Evolutionary conservation across 2,888 invertebrate species (phyloP).

Genomic region (Amorpha juglandis): DNA sequence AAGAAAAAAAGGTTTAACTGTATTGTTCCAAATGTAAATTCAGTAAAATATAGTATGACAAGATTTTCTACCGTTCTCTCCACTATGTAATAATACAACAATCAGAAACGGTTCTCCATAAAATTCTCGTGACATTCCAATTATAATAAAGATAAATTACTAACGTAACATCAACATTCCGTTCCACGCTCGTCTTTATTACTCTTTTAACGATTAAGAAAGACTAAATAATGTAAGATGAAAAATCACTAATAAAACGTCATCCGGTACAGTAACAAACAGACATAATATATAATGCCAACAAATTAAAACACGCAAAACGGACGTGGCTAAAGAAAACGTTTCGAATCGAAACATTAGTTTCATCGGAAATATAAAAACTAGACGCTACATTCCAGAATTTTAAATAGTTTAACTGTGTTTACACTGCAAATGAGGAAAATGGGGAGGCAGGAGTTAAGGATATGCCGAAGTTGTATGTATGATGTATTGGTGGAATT

Average conservation of each 20-base stretch:
- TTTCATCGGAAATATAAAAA: slow-evolving; percentile 53
- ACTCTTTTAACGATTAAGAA: not conserved
- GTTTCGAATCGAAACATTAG: slow-evolving; percentile 2
- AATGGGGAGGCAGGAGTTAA: not conserved
- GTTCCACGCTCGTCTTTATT: slow-evolving; percentile 2
- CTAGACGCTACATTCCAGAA: slow-evolving; percentile 48
- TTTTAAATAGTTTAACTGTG: slow-evolving; percentile 55
- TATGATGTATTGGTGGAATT: not conserved
- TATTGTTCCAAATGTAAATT: not conserved
- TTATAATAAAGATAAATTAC: slow-evolving; percentile 13
- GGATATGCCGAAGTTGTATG: not conserved
- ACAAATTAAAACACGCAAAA: slow-evolving; percentile 13
- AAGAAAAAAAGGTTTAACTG: no score
- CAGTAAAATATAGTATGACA: no score
- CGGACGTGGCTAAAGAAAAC: slow-evolving; percentile 1
- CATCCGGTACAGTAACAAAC: slow-evolving; percentile 9
- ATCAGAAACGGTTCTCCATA: not conserved
- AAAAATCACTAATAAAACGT: slow-evolving; percentile 15
- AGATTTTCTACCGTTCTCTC: not conserved
- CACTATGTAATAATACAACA: not conserved
- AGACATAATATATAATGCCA: not conserved
- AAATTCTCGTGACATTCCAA: slow-evolving; percentile 7
- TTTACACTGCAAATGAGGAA: slow-evolving; percentile 42
- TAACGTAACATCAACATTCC: not conserved
- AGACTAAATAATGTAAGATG: not conserved